Conservation (phyloP, 2,888 invertebrate genomes). For the Lithophane semibrunnea region DNA sequence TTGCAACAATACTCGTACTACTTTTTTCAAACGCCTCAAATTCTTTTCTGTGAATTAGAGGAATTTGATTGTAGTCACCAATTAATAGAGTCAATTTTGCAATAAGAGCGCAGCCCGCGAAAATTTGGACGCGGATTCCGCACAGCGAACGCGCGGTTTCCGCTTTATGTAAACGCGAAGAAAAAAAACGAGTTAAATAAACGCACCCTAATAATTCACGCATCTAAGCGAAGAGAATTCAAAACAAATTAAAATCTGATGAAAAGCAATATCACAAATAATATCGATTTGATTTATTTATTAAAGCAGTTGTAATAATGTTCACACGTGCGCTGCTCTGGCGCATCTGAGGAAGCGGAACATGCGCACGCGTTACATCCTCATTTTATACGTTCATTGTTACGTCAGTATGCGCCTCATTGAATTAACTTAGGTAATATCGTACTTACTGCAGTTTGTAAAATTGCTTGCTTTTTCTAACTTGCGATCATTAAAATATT, state of each 20-base stretch:
- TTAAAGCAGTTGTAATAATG: conserved; percentile 35
- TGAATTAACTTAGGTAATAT: conserved; percentile 58
- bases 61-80: background rate
- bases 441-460: conserved; percentile 1
- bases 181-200: conserved; percentile 5
- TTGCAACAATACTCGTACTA: background rate
- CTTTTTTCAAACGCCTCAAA: background rate
- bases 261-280: conserved; percentile 48
- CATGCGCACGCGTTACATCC: conserved; percentile 55
- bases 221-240: conserved; percentile 42
- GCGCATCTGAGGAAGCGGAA: conserved; percentile 84
- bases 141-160: background rate
- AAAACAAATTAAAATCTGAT: conserved; percentile 60
- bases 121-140: background rate
- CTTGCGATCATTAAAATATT: background rate
- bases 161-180: background rate
- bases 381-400: conserved; percentile 41
- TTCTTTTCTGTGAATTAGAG: background rate
- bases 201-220: conserved; percentile 42
- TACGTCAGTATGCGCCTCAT: conserved; percentile 52
- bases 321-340: conserved; percentile 70
- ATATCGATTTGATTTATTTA: conserved; percentile 42
- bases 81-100: background rate
- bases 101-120: background rate
- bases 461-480: background rate